These are phyloP conservation scores for Drosophila neocordata DNA, from an alignment of 1,140 invertebrate genomes.

Conservation along the genomic window DNA sequence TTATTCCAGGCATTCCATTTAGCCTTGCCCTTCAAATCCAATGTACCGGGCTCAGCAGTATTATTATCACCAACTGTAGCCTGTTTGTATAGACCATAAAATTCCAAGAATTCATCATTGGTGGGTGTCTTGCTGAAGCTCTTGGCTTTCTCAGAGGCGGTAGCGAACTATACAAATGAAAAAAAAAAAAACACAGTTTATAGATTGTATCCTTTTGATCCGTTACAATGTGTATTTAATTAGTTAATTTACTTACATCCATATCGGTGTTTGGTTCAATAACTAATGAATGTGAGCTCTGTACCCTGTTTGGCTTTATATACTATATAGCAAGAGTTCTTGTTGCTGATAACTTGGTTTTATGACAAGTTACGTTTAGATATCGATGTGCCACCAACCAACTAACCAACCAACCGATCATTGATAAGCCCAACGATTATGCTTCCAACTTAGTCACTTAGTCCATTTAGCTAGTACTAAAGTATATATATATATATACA, in stretches of 20 bases:
- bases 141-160: slow-evolving; percentile 90
- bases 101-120: slow-evolving; percentile 91
- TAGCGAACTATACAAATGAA: slow-evolving; percentile 87
- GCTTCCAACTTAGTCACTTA: slow-evolving; percentile 16
- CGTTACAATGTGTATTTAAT: background rate
- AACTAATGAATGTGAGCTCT: slow-evolving; percentile 36
- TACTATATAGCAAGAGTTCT: slow-evolving; percentile 8
- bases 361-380: slow-evolving; percentile 37
- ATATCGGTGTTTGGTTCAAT: slow-evolving; percentile 41
- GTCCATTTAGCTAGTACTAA: slow-evolving; percentile 18
- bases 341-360: slow-evolving; percentile 35
- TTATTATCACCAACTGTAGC: slow-evolving; percentile 91
- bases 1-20: slow-evolving; percentile 97
- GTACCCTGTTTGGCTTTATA: slow-evolving; percentile 22
- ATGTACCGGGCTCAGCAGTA: slow-evolving; percentile 91
- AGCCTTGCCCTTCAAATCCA: slow-evolving; percentile 97
- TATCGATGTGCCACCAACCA: slow-evolving; percentile 30
- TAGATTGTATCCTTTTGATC: slow-evolving; percentile 15
- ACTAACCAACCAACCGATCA: background rate
- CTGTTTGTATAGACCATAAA: slow-evolving; percentile 95
- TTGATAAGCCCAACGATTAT: slow-evolving; percentile 31
- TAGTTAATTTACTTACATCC: slow-evolving; percentile 58
- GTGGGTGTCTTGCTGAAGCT: slow-evolving; percentile 89
- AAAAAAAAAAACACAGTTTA: too few relatives aligned
- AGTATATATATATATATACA: background rate